These are phyloP conservation scores for Steromphala cineraria DNA, from an alignment of 2,888 invertebrate species.

Conservation along the genomic window DNA sequence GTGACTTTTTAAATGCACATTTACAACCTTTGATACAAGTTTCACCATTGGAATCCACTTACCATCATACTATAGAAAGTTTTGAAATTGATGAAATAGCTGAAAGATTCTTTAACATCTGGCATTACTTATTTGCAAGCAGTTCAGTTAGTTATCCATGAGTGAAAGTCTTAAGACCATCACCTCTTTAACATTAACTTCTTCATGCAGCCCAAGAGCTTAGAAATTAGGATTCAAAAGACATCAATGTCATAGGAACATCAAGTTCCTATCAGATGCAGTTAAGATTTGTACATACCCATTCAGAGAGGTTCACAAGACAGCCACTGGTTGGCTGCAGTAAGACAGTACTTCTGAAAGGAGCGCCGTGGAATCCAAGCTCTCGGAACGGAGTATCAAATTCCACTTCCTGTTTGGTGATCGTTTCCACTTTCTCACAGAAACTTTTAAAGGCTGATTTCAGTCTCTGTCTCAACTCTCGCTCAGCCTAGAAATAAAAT, in stretches of 20 bases:
- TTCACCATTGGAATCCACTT: too few species aligned
- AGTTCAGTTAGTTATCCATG: too few species aligned
- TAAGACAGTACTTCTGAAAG: slow-evolving; percentile 95
- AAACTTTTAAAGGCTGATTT: slow-evolving; percentile 99
- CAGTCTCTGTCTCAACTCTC: slow-evolving; percentile 95
- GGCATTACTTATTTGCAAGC: too few species aligned
- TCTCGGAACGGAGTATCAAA: slow-evolving; percentile 99
- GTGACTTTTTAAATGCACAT: too few species aligned
- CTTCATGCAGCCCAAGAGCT: too few species aligned
- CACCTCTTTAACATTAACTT: too few species aligned
- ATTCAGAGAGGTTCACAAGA: slow-evolving; percentile 96
- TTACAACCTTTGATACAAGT: too few species aligned
- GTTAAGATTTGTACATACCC: slow-evolving; percentile 79
- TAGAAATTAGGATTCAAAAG: too few species aligned
- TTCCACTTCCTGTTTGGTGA: slow-evolving; percentile 97
- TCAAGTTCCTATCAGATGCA: not conserved
- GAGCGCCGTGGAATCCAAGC: slow-evolving; percentile 97
- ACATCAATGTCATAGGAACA: not conserved
- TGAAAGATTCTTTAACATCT: too few species aligned
- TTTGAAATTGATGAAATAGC: too few species aligned
- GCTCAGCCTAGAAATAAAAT: slow-evolving; percentile 82
- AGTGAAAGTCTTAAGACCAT: too few species aligned
- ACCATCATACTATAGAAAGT: too few species aligned
- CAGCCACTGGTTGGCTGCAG: slow-evolving; percentile 99
- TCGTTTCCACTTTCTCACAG: slow-evolving; percentile 95